Evolutionary conservation across 30 jellyfish, hydroid and myxozoan genomes (phyloP).

Genomic region (Clytia hemisphaerica): DNA sequence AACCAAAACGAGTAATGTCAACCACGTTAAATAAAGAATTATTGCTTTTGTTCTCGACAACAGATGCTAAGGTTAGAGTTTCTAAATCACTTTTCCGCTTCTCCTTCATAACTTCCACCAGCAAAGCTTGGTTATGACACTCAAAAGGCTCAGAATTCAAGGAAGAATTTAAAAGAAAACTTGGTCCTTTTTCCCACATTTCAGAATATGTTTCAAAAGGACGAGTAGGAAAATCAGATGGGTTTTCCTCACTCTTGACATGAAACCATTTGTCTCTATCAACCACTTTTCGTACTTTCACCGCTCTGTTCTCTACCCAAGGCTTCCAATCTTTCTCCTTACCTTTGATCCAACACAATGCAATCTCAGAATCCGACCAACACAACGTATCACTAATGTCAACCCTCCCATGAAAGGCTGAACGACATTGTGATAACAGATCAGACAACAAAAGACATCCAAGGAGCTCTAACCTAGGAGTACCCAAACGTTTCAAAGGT

Average conservation of each 20-base stretch:
- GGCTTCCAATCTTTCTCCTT: conserved; percentile 42
- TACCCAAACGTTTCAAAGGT: conserved; percentile 46
- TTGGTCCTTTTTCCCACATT: conserved; percentile 20
- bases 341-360: conserved; percentile 60
- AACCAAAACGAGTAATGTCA: no score
- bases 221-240: conserved; percentile 36
- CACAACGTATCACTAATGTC: conserved; percentile 29
- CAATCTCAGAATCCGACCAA: conserved; percentile 62
- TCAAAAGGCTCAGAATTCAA: no score
- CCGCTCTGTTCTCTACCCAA: conserved; percentile 29
- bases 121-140: no score
- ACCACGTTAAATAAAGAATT: no score
- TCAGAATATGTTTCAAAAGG: background rate
- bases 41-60: no score
- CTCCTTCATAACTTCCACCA: no score
- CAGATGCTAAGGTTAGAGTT: no score
- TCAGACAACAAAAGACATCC: conserved; percentile 51
- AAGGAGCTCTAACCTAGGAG: conserved; percentile 59
- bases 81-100: no score
- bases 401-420: conserved; percentile 14
- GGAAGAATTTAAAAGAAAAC: conserved; percentile 5
- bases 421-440: conserved; percentile 16
- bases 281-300: conserved; percentile 14
- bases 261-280: conserved; percentile 48
- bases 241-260: conserved; percentile 20